Evolutionary conservation across 2,113 vertebrate species (phyloP).

Genomic region (Tor tambroides): DNA sequence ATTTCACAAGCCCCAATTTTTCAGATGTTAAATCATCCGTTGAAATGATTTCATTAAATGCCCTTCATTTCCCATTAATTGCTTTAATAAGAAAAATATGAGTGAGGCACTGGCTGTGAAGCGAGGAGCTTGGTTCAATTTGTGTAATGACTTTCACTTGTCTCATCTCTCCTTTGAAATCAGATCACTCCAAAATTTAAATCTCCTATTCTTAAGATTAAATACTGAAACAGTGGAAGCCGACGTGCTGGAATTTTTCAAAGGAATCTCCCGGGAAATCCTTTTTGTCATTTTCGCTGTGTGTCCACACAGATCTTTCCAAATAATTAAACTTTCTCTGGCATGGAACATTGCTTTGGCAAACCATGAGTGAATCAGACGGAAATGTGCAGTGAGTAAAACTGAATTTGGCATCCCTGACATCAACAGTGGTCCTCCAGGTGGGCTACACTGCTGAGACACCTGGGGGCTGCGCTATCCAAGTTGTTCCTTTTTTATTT

Average conservation of each 20-base stretch:
- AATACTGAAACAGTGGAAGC: constrained; percentile 17
- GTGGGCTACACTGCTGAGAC: neutral
- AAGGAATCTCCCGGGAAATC: constrained; percentile 4
- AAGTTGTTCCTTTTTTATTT: neutral
- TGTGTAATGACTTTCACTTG: constrained; percentile 62
- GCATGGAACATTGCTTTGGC: neutral
- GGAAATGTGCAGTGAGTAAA: constrained; percentile 20
- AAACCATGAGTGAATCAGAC: constrained; percentile 17
- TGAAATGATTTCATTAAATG: constrained; percentile 56
- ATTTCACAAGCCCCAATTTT: constrained; percentile 49
- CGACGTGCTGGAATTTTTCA: neutral
- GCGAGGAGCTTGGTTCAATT: constrained; percentile 51
- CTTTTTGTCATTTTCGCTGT: neutral
- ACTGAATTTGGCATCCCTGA: constrained; percentile 34
- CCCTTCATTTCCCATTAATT: constrained; percentile 56
- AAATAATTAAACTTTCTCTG: constrained; percentile 24
- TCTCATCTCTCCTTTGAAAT: constrained; percentile 65
- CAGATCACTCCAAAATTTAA: constrained; percentile 51
- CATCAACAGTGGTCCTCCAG: neutral
- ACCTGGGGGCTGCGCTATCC: neutral
- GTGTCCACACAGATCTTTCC: constrained; percentile 18
- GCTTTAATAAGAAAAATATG: constrained; percentile 46
- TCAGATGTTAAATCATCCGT: constrained; percentile 47
- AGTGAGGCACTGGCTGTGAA: constrained; percentile 48
- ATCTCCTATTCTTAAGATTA: constrained; percentile 2